These are phyloP conservation scores for Apis laboriosa DNA, from an alignment of 1,140 invertebrate species.

Conservation along the genomic window DNA sequence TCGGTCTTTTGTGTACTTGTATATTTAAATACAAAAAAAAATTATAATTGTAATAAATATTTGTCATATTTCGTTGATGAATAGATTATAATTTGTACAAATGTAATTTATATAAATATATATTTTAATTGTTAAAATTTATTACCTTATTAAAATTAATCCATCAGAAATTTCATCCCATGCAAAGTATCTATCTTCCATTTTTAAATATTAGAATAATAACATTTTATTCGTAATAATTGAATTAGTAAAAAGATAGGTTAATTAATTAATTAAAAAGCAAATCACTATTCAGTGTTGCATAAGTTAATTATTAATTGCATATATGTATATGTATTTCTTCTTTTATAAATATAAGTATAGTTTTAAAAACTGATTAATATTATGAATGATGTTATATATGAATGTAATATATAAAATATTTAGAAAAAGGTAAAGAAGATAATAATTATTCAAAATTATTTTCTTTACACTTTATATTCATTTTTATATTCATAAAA, in stretches of 20 bases:
- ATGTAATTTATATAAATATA: not conserved
- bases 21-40: slow-evolving; percentile 31
- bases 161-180: slow-evolving; percentile 79
- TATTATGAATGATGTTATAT: no score
- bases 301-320: slow-evolving; percentile 54
- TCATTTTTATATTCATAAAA: not conserved
- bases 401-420: no score
- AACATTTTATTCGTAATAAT: slow-evolving; percentile 24
- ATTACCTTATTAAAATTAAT: slow-evolving; percentile 78
- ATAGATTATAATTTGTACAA: not conserved
- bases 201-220: slow-evolving; percentile 33
- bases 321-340: not conserved
- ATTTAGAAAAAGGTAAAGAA: no score
- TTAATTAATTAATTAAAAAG: slow-evolving; percentile 34
- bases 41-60: not conserved
- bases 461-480: not conserved
- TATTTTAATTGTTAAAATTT: slow-evolving; percentile 14
- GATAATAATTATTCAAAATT: not conserved
- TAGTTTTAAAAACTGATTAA: not conserved
- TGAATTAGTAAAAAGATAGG: slow-evolving; percentile 41
- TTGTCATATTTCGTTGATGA: not conserved
- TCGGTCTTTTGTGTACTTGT: slow-evolving; percentile 56
- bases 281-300: not conserved
- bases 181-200: slow-evolving; percentile 75
- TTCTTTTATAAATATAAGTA: not conserved